These are phyloP conservation scores for Telmatherina bonti DNA, from an alignment of 2,797 vertebrate genomes.

Conservation along the genomic window DNA sequence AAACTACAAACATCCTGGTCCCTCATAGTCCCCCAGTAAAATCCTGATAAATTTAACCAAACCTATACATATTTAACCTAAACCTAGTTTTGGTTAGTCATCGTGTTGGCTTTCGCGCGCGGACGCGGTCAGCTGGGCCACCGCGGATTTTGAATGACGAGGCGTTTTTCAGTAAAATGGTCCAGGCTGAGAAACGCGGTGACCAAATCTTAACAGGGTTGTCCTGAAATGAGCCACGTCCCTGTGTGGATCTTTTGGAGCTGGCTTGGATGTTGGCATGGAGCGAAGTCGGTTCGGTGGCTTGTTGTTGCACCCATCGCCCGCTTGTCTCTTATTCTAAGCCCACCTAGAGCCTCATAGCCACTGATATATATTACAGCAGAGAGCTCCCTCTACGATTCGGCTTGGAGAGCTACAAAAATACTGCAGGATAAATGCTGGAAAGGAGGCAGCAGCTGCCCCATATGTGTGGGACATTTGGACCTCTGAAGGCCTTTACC, in stretches of 20 bases:
- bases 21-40: neutral
- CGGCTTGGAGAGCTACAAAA: constrained; percentile 85
- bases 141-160: constrained; percentile 56
- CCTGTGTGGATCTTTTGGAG: neutral
- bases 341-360: constrained; percentile 73
- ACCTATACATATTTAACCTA: accelerated
- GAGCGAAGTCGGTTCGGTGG: constrained; percentile 21
- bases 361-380: constrained; percentile 75
- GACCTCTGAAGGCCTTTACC: constrained; percentile 29
- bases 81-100: neutral
- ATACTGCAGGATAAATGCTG: constrained; percentile 57
- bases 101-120: constrained; percentile 28
- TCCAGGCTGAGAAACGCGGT: constrained; percentile 10
- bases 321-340: constrained; percentile 73
- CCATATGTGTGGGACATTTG: neutral
- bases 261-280: neutral
- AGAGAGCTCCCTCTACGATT: constrained; percentile 89
- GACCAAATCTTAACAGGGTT: neutral
- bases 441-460: constrained; percentile 45
- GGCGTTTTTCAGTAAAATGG: constrained; percentile 30
- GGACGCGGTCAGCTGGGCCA: constrained; percentile 15
- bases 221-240: neutral
- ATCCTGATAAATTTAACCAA: neutral
- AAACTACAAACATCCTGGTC: neutral
- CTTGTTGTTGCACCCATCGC: constrained; percentile 59